Percentiles rank a stretch among this genome's conserved stretches.
Conservation (phyloP, 2,888 invertebrate species). For the Ferrisia virgata region DNA sequence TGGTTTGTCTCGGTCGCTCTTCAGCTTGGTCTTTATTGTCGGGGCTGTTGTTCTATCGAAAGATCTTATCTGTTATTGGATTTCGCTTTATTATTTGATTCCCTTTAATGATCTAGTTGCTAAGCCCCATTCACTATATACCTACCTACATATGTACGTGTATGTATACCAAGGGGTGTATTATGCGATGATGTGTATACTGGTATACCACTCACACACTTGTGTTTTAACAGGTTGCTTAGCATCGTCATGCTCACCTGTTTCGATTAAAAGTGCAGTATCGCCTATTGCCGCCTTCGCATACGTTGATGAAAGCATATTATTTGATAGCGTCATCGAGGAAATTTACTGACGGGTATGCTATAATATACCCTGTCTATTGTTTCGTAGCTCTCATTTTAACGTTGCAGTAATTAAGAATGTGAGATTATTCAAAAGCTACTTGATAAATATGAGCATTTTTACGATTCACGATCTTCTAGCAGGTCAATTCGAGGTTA, state of each 20-base stretch:
- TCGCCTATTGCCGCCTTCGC: too few species aligned
- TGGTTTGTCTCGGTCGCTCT: not conserved
- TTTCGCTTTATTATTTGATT: constrained; percentile 22
- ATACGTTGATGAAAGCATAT: too few species aligned
- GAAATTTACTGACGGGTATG: too few species aligned
- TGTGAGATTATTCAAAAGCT: too few species aligned
- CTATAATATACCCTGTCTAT: too few species aligned
- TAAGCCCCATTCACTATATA: not conserved
- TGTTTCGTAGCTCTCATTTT: too few species aligned
- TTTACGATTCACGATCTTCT: too few species aligned
- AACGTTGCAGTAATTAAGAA: too few species aligned
- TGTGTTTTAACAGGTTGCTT: not conserved
- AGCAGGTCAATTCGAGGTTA: too few species aligned
- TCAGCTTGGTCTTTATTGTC: not conserved
- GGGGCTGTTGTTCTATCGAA: constrained; percentile 22
- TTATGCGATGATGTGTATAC: not conserved
- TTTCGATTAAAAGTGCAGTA: not conserved
- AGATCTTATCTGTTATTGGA: constrained; percentile 42
- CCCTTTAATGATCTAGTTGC: constrained; percentile 41
- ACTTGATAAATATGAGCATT: too few species aligned
- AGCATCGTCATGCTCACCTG: not conserved
- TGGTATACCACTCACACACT: not conserved
- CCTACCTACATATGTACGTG: too few species aligned
- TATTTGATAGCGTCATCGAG: too few species aligned
- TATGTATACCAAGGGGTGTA: not conserved